A percentile compares a stretch with the other conserved stretches of the same genome.
Conservation (phyloP, 2,888 invertebrate genomes). For the Lycaena phlaeas region DNA sequence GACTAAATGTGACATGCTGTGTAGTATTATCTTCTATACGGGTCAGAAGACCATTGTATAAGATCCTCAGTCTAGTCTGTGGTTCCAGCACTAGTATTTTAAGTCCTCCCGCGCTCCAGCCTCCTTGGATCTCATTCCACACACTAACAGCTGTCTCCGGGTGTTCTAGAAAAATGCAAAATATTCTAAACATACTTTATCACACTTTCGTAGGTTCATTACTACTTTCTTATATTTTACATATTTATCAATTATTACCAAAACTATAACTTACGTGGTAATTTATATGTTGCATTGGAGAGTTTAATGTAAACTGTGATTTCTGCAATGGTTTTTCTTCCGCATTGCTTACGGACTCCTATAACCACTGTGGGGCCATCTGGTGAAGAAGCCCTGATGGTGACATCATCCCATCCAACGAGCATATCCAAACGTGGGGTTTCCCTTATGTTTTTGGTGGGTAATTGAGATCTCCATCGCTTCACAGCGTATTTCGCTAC, state of each 20-base stretch:
- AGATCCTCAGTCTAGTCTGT: slow-evolving; percentile 73
- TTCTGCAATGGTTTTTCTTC: slow-evolving; percentile 63
- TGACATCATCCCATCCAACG: slow-evolving; percentile 46
- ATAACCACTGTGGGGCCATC: slow-evolving; percentile 71
- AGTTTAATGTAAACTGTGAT: slow-evolving; percentile 65
- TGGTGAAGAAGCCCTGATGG: slow-evolving; percentile 68
- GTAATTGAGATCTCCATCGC: slow-evolving; percentile 41
- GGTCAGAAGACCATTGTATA: slow-evolving; percentile 79
- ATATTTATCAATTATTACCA: too few relatives aligned
- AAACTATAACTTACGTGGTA: slow-evolving; percentile 49
- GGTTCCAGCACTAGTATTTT: slow-evolving; percentile 76
- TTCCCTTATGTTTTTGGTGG: slow-evolving; percentile 30
- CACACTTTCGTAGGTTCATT: too few relatives aligned
- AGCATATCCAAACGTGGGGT: slow-evolving; percentile 29
- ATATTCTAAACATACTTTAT: too few relatives aligned
- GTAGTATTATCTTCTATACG: slow-evolving; percentile 40
- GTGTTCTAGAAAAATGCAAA: slow-evolving; percentile 46
- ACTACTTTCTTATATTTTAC: too few relatives aligned
- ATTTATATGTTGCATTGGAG: slow-evolving; percentile 40
- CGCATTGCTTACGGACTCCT: slow-evolving; percentile 60
- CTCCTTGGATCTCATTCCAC: slow-evolving; percentile 35
- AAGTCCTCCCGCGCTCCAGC: slow-evolving; percentile 75
- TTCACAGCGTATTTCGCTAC: slow-evolving; percentile 48
- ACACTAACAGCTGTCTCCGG: slow-evolving; percentile 61
- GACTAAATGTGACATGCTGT: slow-evolving; percentile 63